Evolutionary conservation across 2,113 vertebrate species (phyloP), one percentile per base, ranked within the genome.

Genomic region (Spea bombifrons): DNA sequence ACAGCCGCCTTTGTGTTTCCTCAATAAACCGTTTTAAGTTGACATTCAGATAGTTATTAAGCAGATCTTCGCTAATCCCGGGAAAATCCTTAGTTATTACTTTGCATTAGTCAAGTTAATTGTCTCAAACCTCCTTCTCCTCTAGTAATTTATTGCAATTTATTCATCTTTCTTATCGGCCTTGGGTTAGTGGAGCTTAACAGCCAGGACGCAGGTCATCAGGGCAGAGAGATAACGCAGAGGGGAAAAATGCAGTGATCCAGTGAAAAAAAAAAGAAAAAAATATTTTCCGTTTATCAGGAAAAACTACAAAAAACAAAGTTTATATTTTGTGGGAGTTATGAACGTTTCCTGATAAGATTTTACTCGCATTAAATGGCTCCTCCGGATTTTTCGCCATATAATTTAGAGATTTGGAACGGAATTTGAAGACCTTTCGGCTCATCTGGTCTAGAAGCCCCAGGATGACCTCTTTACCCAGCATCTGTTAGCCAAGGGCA

Each of bases 31-130:
- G 16, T 71, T 59, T 67, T 9, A 8, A 47, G 80, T 75, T 77
- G 67, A 49, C n/a, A 80, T 83, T 76, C 75, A 63, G 74, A 80
- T 50, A 76, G 43, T 66, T 81, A 84, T 76, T 72, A 71, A 78
- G 80, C 61, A 1, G 2, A 49, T 75, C 3, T 73, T 17, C 81
- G 47, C 9, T 69, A 61, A 80, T 83, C 82, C 52, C 7, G 17
- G 64, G 9, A 53, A 78, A 66, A 81, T 80, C 3, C 59, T 83
- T 81, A 66, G 64, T 74, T 83, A 72, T 1, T 49, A 0, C 71
- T 84, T 83, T 84, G 0, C 0, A n/a, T 9, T 72, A 69, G 82
- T 83, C 71, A 9, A 7, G 66, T 15, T 71, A 69, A 74, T 76
- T 81, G 4, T 66, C 82, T 84, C 71, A 2, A 49, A 8, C 13